Percentiles rank a stretch among this genome's conserved stretches.
Evolutionary conservation across 1,140 invertebrate genomes (phyloP).

Genomic region (Lepidurus apus): DNA sequence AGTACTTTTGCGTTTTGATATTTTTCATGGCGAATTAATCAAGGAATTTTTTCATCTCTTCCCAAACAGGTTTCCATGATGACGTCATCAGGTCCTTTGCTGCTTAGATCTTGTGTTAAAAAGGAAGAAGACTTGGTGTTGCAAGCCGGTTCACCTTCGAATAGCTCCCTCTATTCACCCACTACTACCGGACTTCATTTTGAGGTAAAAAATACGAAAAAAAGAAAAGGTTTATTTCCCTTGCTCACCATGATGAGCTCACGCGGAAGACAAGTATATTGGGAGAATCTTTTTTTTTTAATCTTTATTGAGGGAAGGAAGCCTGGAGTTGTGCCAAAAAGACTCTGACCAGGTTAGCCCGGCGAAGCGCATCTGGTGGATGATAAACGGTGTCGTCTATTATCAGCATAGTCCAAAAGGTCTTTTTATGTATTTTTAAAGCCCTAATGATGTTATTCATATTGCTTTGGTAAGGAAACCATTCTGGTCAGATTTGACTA

Average conservation of each 20-base stretch:
- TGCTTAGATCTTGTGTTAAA: constrained; percentile 46
- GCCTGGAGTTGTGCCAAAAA: constrained; percentile 17
- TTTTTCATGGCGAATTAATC: neutral
- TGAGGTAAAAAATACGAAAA: constrained; percentile 39
- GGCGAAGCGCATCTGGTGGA: neutral
- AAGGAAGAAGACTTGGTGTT: constrained; percentile 49
- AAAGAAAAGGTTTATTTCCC: neutral
- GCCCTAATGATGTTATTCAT: too few species aligned
- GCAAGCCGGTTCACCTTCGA: constrained; percentile 51
- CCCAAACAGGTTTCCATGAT: constrained; percentile 32
- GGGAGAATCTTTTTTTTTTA: neutral
- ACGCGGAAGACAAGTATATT: neutral
- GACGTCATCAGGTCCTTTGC: constrained; percentile 27
- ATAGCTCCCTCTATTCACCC: constrained; percentile 53
- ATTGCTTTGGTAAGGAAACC: too few species aligned
- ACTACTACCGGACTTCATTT: constrained; percentile 48
- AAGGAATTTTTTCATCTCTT: neutral
- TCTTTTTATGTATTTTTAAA: too few species aligned
- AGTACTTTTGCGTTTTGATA: neutral
- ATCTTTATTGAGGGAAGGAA: neutral
- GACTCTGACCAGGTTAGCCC: constrained; percentile 35
- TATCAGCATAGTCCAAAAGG: neutral
- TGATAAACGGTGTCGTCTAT: constrained; percentile 20
- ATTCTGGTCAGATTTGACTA: too few species aligned
- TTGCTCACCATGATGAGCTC: neutral